Evolutionary conservation across 37 sponge, comb jelly and placozoan species (phyloP), one percentile per base, ranked within the genome.

Genomic region (Diacarnus erythraeanus): DNA sequence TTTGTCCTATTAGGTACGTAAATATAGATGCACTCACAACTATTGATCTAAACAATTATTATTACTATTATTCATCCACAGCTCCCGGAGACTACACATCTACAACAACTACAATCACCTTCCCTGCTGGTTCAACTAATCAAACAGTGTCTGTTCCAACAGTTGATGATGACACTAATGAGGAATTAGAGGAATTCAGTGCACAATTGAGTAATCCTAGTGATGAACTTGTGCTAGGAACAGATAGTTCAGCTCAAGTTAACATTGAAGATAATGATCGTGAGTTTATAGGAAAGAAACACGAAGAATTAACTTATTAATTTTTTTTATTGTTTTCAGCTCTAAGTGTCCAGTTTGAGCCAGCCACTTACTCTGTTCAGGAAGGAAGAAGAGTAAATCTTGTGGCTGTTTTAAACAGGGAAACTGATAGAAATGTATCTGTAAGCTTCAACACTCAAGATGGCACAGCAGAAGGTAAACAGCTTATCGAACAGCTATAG

Each of bases 391-490:
- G 1, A 23, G 44, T 26, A 4, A 33, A 8, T 35, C 38, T 43
- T 12, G 26, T n/a, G 5, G 71, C 43, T 71, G 2, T 3, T 42
- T 65, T 65, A 10, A 43, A 43, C 44, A 38, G 71, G 41, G 23
- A 10, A 43, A 35, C 66, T 12, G 66, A 65, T 30, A 65, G 66
- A 10, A 27, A 54, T 33, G 81, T 74, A 51, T 38, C 63, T 54
- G 72, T 82, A 0, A 10, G 15, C 8, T 38, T 87, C 33, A 22
- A 41, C 30, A 87, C 83, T 71, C 38, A 0, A 26, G 88, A 82
- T 77, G 82, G 83, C 57, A 75, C 60, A 27, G 87, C 87, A 23
- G 81, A 81, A 12, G 56, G 86, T 86, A 37, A 78, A n/a, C n/a
- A n/a, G n/a, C n/a, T n/a, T n/a, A n/a, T n/a, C n/a, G n/a, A n/a